phyloP scores from a whole-genome alignment of 2,888 invertebrate species.

The Choristoneura rosaceana region DNA sequence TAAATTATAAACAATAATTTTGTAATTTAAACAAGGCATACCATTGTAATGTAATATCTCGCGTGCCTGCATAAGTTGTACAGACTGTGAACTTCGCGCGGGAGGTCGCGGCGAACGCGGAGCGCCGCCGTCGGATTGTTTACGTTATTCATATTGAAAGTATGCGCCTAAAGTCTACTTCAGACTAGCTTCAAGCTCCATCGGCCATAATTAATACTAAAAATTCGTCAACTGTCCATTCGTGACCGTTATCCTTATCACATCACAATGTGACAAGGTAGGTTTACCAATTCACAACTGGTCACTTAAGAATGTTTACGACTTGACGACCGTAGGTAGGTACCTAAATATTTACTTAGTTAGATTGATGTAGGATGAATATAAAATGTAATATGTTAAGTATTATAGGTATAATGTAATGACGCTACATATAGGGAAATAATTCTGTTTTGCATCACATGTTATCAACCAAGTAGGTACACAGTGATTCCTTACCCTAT shows the following conservation, averaged over 20 bases:
- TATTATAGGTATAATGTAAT: not conserved
- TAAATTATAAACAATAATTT: not conserved
- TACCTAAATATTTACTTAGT: not conserved
- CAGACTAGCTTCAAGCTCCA: conserved; percentile 5
- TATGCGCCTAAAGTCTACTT: conserved; percentile 36
- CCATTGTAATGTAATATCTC: not conserved
- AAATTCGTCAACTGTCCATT: too few species aligned
- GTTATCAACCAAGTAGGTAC: not conserved
- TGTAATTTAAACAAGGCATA: not conserved
- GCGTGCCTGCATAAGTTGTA: not conserved
- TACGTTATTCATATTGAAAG: conserved; percentile 41
- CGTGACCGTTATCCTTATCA: too few species aligned
- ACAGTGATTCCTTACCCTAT: not conserved
- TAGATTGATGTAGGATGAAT: not conserved
- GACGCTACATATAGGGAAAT: not conserved
- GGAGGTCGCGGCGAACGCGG: conserved; percentile 5
- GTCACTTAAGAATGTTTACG: not conserved
- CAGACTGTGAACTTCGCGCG: conserved; percentile 16
- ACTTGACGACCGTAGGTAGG: not conserved
- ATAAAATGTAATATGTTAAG: too few species aligned
- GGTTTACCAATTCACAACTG: too few species aligned
- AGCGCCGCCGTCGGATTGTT: conserved; percentile 37
- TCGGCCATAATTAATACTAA: not conserved
- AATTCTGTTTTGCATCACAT: not conserved
- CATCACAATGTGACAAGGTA: not conserved